Conservation (phyloP, 1,140 invertebrate genomes). For the Pseudomyrmex flavicornis region DNA sequence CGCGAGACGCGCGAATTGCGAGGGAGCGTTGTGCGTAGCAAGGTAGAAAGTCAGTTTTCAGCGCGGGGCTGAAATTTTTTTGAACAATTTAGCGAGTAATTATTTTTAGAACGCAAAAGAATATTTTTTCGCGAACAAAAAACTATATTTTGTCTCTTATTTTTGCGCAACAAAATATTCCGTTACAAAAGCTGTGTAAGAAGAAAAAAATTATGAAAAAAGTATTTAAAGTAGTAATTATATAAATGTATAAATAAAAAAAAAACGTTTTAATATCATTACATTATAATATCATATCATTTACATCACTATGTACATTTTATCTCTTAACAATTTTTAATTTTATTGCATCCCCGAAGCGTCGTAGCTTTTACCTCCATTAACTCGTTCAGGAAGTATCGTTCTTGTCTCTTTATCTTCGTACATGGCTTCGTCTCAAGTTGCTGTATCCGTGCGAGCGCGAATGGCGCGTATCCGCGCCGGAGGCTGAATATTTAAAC, state of each 20-base stretch:
- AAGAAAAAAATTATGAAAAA: neutral
- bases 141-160: neutral
- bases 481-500: conserved; percentile 80
- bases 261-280: neutral
- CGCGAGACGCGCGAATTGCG: conserved; percentile 1
- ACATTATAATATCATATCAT: too few relatives aligned
- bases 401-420: conserved; percentile 12
- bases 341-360: neutral
- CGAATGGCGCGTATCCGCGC: conserved; percentile 58
- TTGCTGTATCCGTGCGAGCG: conserved; percentile 32
- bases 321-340: conserved; percentile 4
- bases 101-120: neutral
- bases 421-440: conserved; percentile 16
- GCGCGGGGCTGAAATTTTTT: neutral
- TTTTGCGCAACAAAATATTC: neutral
- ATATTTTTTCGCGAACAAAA: neutral
- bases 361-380: conserved; percentile 6
- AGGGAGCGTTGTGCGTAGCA: neutral
- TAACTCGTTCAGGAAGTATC: neutral
- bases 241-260: neutral
- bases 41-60: conserved; percentile 13
- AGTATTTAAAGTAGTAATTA: neutral
- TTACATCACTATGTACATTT: neutral
- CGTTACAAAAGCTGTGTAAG: neutral
- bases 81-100: conserved; percentile 8